phyloP scores from a whole-genome alignment of 2,797 vertebrate genomes.

The Rhinichthys osculus region DNA sequence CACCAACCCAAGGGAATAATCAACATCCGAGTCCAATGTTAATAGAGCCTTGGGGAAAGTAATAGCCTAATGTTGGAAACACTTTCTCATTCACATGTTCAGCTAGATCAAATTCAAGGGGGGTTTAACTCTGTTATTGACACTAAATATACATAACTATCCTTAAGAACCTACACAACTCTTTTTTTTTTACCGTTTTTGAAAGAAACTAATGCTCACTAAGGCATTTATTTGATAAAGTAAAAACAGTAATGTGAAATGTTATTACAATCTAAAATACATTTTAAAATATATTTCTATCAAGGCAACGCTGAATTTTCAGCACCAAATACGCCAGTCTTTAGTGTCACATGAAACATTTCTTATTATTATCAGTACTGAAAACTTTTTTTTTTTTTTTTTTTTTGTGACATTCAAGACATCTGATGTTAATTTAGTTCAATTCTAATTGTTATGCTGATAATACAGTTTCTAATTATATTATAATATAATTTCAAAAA shows the following conservation, averaged over 20 bases:
- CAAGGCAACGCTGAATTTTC: neutral
- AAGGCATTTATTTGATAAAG: neutral
- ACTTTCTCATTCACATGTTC: neutral
- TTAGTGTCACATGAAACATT: neutral
- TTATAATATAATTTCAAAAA: neutral
- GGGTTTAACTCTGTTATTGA: neutral
- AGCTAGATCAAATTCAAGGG: neutral
- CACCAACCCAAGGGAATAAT: constrained; percentile 66
- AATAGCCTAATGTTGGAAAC: neutral
- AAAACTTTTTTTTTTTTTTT: neutral
- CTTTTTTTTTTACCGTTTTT: too few species aligned
- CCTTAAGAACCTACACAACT: neutral
- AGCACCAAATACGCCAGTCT: too few species aligned
- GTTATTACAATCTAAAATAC: neutral
- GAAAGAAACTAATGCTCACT: neutral
- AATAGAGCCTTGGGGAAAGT: constrained; percentile 66
- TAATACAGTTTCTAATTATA: neutral
- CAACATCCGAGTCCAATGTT: constrained; percentile 72
- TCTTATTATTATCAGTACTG: neutral
- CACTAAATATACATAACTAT: neutral
- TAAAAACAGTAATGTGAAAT: neutral
- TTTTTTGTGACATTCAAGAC: neutral
- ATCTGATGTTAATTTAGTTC: neutral
- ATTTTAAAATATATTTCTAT: neutral
- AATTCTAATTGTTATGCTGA: neutral